Percentiles rank a stretch among this genome's conserved stretches.
phyloP scores from a whole-genome alignment of 2,797 vertebrate genomes.

The Helarctos malayanus region DNA sequence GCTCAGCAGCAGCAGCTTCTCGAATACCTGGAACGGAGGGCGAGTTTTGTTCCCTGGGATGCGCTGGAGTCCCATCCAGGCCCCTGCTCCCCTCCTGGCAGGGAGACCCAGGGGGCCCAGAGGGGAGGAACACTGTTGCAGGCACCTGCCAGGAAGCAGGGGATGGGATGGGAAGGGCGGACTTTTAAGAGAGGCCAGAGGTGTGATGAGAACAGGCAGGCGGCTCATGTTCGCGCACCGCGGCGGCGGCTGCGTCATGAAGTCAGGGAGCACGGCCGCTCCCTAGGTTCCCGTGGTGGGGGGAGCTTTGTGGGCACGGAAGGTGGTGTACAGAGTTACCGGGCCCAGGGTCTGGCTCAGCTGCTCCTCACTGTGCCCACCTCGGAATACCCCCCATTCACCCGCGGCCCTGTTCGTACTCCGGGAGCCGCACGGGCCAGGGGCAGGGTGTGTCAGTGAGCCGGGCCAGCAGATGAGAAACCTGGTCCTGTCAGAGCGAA shows the following conservation, averaged over 20 bases:
- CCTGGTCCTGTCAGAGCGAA: accelerated
- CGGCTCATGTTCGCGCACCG: accelerated
- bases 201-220: not conserved
- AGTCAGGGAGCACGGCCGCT: not conserved
- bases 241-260: accelerated
- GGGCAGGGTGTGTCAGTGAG: accelerated
- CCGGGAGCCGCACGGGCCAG: accelerated
- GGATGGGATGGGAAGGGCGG: not conserved
- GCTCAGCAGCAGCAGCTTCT: conserved; percentile 93
- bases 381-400: not conserved
- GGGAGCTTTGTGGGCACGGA: accelerated
- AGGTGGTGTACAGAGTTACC: not conserved
- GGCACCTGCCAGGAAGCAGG: not conserved
- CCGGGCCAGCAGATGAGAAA: not conserved
- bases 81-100: not conserved
- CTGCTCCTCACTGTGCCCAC: not conserved
- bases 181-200: not conserved
- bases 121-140: not conserved
- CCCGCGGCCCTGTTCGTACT: not conserved
- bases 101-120: not conserved
- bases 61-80: not conserved
- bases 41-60: not conserved
- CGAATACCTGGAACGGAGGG: conserved; percentile 93
- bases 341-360: no score
- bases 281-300: not conserved